A percentile compares a stretch with the other conserved stretches of the same genome.
These are phyloP conservation scores for Eulemur mongoz DNA, from an alignment of 2,797 vertebrate genomes.

Conservation along the genomic window DNA sequence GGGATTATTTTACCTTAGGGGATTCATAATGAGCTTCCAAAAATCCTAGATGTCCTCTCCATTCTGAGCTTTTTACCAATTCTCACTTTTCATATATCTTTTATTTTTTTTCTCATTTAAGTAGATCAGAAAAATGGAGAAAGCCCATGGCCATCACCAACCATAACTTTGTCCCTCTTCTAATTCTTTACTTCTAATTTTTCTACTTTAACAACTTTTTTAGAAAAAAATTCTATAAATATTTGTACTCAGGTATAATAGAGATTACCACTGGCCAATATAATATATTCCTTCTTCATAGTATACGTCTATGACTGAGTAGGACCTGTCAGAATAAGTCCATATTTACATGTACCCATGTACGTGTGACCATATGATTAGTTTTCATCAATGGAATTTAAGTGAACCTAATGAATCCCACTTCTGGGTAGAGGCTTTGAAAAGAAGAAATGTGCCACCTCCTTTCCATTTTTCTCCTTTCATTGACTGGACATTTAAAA, in stretches of 20 bases:
- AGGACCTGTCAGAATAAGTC: not conserved
- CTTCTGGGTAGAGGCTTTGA: not conserved
- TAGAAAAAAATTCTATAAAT: not conserved
- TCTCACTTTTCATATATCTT: not conserved
- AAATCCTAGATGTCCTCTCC: constrained; percentile 34
- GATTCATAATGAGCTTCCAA: constrained; percentile 41
- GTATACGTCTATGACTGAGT: not conserved
- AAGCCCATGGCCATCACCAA: not conserved
- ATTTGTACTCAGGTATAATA: not conserved
- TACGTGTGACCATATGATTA: not conserved
- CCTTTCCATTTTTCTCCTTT: not conserved
- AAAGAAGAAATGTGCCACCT: not conserved
- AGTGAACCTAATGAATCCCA: not conserved
- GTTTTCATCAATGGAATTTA: not conserved
- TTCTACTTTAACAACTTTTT: not conserved
- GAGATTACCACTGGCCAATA: not conserved
- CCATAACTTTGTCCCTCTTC: not conserved
- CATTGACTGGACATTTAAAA: not conserved
- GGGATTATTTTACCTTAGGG: constrained; percentile 50
- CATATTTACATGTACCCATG: not conserved
- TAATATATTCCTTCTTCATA: not conserved
- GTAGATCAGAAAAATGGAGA: constrained; percentile 25
- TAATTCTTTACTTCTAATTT: not conserved
- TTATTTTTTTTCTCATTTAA: not conserved
- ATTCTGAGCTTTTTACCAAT: constrained; percentile 19